phyloP scores from a whole-genome alignment of 2,113 vertebrate genomes.

The Picathartes gymnocephalus region DNA sequence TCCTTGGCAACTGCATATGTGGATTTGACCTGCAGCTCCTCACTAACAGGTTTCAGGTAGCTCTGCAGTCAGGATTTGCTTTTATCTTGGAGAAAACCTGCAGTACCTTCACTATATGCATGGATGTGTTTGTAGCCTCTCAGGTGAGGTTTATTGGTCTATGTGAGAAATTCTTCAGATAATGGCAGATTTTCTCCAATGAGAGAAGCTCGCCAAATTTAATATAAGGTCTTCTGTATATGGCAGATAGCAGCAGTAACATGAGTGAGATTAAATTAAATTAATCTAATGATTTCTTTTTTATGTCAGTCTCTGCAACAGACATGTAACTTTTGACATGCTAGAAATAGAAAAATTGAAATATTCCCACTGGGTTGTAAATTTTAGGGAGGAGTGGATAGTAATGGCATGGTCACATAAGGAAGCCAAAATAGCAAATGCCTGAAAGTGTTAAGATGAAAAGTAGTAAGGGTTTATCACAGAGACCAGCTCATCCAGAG shows the following conservation, averaged over 20 bases:
- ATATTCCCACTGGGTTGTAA: background rate
- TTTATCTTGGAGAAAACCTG: background rate
- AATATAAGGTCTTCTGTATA: background rate
- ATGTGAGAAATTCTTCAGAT: background rate
- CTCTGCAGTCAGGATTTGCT: background rate
- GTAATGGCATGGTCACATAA: background rate
- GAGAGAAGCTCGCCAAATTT: background rate
- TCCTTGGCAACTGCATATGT: background rate
- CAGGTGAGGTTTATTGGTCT: background rate
- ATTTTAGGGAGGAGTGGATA: background rate
- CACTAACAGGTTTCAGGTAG: background rate
- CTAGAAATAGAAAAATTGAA: background rate
- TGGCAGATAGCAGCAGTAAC: background rate
- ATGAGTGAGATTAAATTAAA: background rate
- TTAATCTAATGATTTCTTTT: background rate
- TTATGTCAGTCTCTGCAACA: background rate
- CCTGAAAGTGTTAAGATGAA: background rate
- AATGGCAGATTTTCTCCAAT: background rate
- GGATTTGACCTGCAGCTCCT: constrained; percentile 8
- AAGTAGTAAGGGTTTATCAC: background rate
- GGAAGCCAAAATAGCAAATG: background rate
- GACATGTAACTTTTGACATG: background rate
- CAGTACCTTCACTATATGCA: background rate
- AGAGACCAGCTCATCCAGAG: background rate
- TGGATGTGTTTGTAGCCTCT: background rate